phyloP scores from a whole-genome alignment of 2,888 invertebrate genomes.

The Harpalus rufipes region DNA sequence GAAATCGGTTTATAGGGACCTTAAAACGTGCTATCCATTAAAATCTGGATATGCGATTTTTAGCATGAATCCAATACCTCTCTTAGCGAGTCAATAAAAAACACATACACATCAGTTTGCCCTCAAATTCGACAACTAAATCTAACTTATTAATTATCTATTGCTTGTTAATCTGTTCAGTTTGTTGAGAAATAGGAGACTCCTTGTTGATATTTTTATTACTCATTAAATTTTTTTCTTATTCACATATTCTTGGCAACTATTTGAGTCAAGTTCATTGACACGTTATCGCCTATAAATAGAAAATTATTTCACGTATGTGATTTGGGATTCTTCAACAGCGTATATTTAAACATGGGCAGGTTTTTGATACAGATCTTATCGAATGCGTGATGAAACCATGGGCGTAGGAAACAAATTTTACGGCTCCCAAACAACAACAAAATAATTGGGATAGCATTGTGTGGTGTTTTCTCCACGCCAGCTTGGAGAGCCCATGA shows the following conservation, averaged over 20 bases:
- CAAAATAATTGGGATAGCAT: too few relatives aligned
- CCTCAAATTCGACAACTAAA: too few relatives aligned
- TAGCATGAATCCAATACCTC: too few relatives aligned
- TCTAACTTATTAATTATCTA: too few relatives aligned
- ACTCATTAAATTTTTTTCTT: not conserved
- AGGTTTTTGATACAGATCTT: constrained; percentile 42
- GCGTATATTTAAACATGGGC: constrained; percentile 13
- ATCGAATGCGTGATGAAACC: not conserved
- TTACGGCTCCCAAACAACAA: not conserved
- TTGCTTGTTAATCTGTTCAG: too few relatives aligned
- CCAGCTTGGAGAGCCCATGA: too few relatives aligned
- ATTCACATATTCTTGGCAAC: not conserved
- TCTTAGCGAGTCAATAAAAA: too few relatives aligned
- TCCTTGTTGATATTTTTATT: not conserved
- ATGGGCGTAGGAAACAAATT: not conserved
- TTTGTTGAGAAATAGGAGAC: not conserved
- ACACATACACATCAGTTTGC: too few relatives aligned
- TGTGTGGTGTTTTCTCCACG: too few relatives aligned
- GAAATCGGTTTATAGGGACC: too few relatives aligned
- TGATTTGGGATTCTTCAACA: constrained; percentile 21
- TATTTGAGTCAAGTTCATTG: constrained; percentile 28
- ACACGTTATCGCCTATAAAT: constrained; percentile 29
- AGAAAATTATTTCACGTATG: constrained; percentile 43
- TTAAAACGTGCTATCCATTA: too few relatives aligned
- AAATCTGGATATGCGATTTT: too few relatives aligned